phyloP scores from a whole-genome alignment of 2,797 vertebrate species.

The Nannoperca obscura region DNA sequence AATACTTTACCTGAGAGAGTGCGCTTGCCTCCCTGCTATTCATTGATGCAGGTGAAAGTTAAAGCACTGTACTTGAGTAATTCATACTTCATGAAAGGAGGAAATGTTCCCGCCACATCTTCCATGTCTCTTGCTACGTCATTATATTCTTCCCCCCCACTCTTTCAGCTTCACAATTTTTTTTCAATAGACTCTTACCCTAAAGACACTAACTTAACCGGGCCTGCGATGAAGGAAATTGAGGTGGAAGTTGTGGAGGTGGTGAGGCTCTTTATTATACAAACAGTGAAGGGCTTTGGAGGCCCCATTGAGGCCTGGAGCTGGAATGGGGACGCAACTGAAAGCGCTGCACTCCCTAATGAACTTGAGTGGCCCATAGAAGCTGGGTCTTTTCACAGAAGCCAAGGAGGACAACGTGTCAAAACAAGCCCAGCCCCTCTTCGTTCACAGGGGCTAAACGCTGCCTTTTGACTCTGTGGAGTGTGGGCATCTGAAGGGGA shows the following conservation, averaged over 20 bases:
- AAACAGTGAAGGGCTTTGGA: conserved; percentile 81
- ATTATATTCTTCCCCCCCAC: conserved; percentile 1
- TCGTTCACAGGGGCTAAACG: conserved; percentile 81
- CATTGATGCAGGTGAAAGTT: conserved; percentile 8
- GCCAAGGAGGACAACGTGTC: conserved; percentile 86
- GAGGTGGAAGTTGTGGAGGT: conserved; percentile 69
- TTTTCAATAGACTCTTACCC: conserved; percentile 54
- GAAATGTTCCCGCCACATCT: conserved; percentile 6
- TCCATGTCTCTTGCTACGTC: conserved; percentile 9
- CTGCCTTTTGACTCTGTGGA: conserved; percentile 86
- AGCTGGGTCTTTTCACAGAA: conserved; percentile 78
- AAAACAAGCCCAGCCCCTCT: conserved; percentile 86
- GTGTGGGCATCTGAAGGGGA: conserved; percentile 82
- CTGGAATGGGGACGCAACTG: conserved; percentile 80
- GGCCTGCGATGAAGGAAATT: conserved; percentile 68
- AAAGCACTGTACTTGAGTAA: conserved; percentile 23
- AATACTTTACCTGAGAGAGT: conserved; percentile 23
- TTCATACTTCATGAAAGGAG: neutral
- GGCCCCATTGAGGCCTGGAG: conserved; percentile 80
- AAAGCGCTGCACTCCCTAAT: conserved; percentile 85
- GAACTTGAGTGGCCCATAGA: conserved; percentile 87
- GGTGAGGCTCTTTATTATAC: conserved; percentile 84
- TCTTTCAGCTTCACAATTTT: conserved; percentile 43
- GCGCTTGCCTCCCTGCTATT: neutral
- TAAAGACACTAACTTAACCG: conserved; percentile 58